Evolutionary conservation across 1,140 invertebrate species (phyloP).

Genomic region (Brachionus angularis): DNA sequence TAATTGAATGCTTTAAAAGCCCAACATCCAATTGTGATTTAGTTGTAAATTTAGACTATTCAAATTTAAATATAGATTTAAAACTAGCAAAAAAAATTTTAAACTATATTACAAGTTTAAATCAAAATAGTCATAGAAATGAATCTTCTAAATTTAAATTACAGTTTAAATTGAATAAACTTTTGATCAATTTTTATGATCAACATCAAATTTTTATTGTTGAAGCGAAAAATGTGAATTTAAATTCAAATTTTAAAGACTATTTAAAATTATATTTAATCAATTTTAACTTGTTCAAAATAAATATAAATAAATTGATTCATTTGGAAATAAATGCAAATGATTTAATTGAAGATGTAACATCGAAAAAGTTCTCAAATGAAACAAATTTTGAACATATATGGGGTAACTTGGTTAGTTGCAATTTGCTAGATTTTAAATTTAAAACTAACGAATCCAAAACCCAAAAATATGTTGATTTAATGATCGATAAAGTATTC

Average conservation of each 20-base stretch:
- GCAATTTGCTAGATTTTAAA: constrained; percentile 2
- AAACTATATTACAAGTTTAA: no score
- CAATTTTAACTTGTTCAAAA: constrained; percentile 25
- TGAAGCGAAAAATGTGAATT: not conserved
- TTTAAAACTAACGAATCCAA: not conserved
- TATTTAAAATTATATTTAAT: not conserved
- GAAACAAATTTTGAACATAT: constrained; percentile 5
- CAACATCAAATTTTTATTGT: not conserved
- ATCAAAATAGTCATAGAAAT: no score
- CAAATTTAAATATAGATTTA: not conserved
- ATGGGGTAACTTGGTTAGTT: constrained; percentile 26
- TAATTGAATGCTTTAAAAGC: constrained; percentile 4
- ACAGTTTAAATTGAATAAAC: constrained; percentile 13
- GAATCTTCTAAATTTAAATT: not conserved
- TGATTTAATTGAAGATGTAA: no score
- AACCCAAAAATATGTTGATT: not conserved
- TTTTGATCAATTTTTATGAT: constrained; percentile 1
- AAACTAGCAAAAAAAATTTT: not conserved
- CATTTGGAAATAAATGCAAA: no score
- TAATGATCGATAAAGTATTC: not conserved
- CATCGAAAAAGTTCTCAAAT: no score
- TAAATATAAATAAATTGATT: no score
- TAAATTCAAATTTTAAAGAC: constrained; percentile 26
- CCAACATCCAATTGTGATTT: not conserved
- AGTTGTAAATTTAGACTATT: not conserved